Conservation (phyloP, 2,113 vertebrate species). For the Macaca mulatta region DNA sequence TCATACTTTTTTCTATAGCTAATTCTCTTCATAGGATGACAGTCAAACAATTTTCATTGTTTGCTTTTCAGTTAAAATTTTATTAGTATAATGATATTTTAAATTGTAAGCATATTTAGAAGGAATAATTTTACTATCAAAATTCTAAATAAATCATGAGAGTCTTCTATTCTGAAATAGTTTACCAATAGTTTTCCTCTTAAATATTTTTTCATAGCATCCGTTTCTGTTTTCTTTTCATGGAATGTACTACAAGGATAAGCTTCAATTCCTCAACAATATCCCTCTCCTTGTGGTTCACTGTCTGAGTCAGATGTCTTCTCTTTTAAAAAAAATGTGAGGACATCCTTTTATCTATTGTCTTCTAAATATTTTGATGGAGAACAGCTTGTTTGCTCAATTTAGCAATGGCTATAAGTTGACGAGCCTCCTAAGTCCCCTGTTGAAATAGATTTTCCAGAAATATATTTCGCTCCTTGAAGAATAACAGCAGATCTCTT, state of each 20-base stretch:
- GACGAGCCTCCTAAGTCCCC: slow-evolving; percentile 48
- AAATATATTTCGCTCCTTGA: slow-evolving; percentile 42
- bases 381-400: neutral
- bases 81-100: neutral
- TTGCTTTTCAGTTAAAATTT: slow-evolving; percentile 15
- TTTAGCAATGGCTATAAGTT: slow-evolving; percentile 54
- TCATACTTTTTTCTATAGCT: neutral
- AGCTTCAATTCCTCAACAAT: neutral
- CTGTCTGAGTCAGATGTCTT: neutral
- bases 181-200: neutral
- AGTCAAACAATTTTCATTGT: neutral
- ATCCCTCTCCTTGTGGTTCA: neutral
- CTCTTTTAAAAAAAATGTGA: neutral
- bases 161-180: neutral
- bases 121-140: slow-evolving; percentile 18
- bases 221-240: neutral
- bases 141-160: neutral
- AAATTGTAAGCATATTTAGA: neutral
- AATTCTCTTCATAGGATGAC: neutral
- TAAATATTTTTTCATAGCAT: neutral
- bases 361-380: neutral
- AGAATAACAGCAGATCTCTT: neutral
- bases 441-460: slow-evolving; percentile 56
- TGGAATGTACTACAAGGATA: neutral
- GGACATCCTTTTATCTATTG: slow-evolving; percentile 21